Evolutionary conservation across 1,140 invertebrate genomes (phyloP), one percentile per base, ranked within the genome.

Genomic region (Macrobrachium rosenbergii): DNA sequence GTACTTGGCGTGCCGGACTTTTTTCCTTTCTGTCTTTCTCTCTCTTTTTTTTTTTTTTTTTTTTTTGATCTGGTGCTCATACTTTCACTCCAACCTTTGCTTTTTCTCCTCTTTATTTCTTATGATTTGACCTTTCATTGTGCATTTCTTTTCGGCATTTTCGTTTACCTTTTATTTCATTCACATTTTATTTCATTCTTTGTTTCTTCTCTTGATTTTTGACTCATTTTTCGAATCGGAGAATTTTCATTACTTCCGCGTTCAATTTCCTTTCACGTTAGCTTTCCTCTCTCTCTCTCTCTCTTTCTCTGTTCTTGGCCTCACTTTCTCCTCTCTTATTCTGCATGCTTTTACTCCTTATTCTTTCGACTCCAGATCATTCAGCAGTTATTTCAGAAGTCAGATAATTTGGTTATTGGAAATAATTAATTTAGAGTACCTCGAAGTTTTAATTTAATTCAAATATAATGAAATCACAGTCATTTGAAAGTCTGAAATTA

Each of bases 11-110:
- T 37, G 28, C 28, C 28, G 28, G 28, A 37, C 28, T 37, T 75
- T 52, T 52, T 75, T 16, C 73, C 73, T 37, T 12, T 52, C 73
- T 75, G 21, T 52, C 73, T 75, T 43, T n/a, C 73, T 75, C 28
- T 43, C 73, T 75, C 28, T 28, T 10, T 43, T n/a, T 23, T n/a
- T 23, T n/a, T 23, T 14, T 17, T n/a, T 17, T 58, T 58, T 77
- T 37, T 77, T 58, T 58, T 77, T 37, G 58, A 45, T 45, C 37
- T 52, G 12, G 52, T 52, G 7, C 12, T 52, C 52, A 52, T 2
- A 52, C 52, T 52, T 52, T 52, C 52, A 52, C 52, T 52, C 12
- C 52, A 52, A 8, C 12, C 7, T n/a, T 69, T 11, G 1, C 7
- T n/a, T n/a, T 69, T 28, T 19, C 7, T n/a, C 19, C 16, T n/a